Evolutionary conservation across 2,888 invertebrate genomes (phyloP).

Genomic region (Rhamphomyia laevipes): DNA sequence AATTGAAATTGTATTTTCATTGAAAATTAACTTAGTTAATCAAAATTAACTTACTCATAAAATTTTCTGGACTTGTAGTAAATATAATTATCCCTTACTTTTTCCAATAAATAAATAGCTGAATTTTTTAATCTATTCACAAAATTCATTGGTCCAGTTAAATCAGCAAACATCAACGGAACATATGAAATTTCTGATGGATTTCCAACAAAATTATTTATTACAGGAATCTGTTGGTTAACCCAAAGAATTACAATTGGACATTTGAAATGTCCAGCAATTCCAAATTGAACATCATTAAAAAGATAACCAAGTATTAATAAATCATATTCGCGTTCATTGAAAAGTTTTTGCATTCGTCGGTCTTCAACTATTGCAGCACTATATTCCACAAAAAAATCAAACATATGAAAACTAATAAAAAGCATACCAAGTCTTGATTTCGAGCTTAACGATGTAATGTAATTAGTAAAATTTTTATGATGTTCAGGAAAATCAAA

Average conservation of each 20-base stretch:
- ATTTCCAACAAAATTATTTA: constrained; percentile 24
- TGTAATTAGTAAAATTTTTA: background rate
- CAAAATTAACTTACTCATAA: background rate
- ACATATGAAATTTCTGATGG: constrained; percentile 24
- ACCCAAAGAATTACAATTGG: constrained; percentile 26
- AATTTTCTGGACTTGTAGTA: background rate
- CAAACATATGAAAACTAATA: background rate
- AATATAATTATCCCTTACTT: background rate
- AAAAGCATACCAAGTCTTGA: background rate
- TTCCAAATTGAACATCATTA: constrained; percentile 17
- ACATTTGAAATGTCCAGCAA: constrained; percentile 26
- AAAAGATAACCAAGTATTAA: constrained; percentile 12
- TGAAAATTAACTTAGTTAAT: too few relatives aligned
- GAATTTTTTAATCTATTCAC: constrained; percentile 3
- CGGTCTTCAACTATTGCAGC: background rate
- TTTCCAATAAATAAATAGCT: background rate
- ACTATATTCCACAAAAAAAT: background rate
- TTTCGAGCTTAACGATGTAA: background rate
- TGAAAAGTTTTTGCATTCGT: background rate
- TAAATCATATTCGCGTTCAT: constrained; percentile 8
- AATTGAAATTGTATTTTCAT: too few relatives aligned
- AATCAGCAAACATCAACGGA: constrained; percentile 14
- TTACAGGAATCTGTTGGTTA: constrained; percentile 17
- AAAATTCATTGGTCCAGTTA: constrained; percentile 11
- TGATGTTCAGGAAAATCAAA: background rate